Evolutionary conservation across 2,888 invertebrate genomes (phyloP), one percentile per base, ranked within the genome.

Genomic region (Drosophila tanythrix): DNA sequence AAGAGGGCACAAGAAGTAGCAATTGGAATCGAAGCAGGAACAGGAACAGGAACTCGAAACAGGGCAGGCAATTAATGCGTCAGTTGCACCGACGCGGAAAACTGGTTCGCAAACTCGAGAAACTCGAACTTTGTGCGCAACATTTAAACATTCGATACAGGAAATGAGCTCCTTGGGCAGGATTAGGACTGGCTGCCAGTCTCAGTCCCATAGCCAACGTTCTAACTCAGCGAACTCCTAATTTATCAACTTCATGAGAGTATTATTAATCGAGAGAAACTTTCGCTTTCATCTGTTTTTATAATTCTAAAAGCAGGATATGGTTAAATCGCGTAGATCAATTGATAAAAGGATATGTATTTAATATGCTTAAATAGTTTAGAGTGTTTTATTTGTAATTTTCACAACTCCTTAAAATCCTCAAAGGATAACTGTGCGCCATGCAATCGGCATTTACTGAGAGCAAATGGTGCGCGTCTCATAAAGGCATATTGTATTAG

Each of bases 71-170:
- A 88, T 90, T 85, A 82, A 82, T 82, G 79, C 82, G 89, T 81
- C 87, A 88, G 82, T 83, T 85, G 85, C 85, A 82, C 57, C 83
- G 83, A 82, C 85, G 81, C 88, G 81, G 81, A 76, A 90, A 91
- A 90, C 90, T 90, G 87, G 90, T 90, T 87, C 82, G 78, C 57
- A 38, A 65, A 61, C 68, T 65, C 48, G 3, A 15, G 21, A 72
- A 61, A 63, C 55, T 43, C 60, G 35, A 60, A 55, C n/a, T n/a
- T 31, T 18, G 52, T 51, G n/a, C 33, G 52, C 53, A 53, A 50
- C 46, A 62, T 56, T 62, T 27, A 27, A 57, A 43, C 66, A 83
- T 82, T 82, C 80, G 80, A 82, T 72, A 79, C 84, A 74, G 79
- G 25, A 36, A 51, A 33, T 56, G 31, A 38, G 59, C 38, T 53